Evolutionary conservation across 2,888 invertebrate species (phyloP).

Genomic region (Drosophila formosana): DNA sequence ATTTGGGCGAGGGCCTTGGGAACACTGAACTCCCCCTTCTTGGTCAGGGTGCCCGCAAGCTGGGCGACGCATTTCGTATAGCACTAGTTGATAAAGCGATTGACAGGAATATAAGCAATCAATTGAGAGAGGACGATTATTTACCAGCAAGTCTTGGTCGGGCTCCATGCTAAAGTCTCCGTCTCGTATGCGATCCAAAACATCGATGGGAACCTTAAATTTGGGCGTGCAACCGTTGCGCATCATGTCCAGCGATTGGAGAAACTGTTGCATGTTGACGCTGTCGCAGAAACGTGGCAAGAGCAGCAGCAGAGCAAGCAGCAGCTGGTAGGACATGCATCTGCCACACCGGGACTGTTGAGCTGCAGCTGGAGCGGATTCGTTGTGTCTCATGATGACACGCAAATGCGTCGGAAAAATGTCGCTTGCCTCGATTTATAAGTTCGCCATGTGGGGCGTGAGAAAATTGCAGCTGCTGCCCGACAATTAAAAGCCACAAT

Average conservation of each 20-base stretch:
- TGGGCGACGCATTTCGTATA: conserved; percentile 82
- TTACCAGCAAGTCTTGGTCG: conserved; percentile 77
- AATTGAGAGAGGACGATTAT: conserved; percentile 1
- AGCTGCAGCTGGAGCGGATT: conserved; percentile 2
- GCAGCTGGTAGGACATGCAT: conserved; percentile 30
- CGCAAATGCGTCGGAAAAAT: conserved; percentile 24
- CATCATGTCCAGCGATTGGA: conserved; percentile 83
- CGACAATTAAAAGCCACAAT: conserved; percentile 50
- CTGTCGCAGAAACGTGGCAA: conserved; percentile 20
- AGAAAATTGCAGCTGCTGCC: background rate
- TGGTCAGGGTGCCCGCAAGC: conserved; percentile 82
- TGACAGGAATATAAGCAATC: background rate
- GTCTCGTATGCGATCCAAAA: conserved; percentile 74
- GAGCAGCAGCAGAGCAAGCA: conserved; percentile 41
- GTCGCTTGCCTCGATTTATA: conserved; percentile 41
- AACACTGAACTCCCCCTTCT: conserved; percentile 82
- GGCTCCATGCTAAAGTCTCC: conserved; percentile 76
- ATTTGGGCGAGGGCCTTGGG: conserved; percentile 81
- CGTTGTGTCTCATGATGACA: conserved; percentile 29
- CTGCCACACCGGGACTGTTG: background rate
- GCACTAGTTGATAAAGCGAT: conserved; percentile 65
- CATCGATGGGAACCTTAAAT: conserved; percentile 75
- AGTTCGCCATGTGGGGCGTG: conserved; percentile 30
- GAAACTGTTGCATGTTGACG: conserved; percentile 81
- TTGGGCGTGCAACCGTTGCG: conserved; percentile 82